Conservation (phyloP, 2,888 invertebrate genomes). For the Brenthis daphne region DNA sequence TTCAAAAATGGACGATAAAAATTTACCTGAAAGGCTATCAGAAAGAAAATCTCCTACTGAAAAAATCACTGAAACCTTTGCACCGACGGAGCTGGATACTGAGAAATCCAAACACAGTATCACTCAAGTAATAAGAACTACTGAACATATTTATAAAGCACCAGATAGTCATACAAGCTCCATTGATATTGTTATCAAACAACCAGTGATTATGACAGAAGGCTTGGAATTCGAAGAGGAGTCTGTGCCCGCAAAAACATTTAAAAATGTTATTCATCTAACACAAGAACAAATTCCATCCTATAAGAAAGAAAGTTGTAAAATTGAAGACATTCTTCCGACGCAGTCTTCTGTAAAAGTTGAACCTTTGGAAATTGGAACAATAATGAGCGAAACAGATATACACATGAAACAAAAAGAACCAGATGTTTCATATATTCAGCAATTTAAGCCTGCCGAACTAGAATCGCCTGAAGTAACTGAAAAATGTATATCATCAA, state of each 20-base stretch:
- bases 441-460: conserved; percentile 56
- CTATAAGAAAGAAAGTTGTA: not conserved
- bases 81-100: not conserved
- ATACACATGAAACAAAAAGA: conserved; percentile 45
- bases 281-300: not conserved
- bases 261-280: not conserved
- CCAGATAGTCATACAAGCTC: too few relatives aligned
- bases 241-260: not conserved
- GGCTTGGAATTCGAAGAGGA: not conserved
- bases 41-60: not conserved
- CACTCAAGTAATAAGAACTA: not conserved
- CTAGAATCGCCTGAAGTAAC: conserved; percentile 27
- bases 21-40: not conserved
- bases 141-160: too few relatives aligned
- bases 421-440: conserved; percentile 55
- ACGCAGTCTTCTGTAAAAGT: conserved; percentile 40
- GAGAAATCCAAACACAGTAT: not conserved
- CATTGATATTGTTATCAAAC: too few relatives aligned
- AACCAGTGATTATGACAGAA: not conserved
- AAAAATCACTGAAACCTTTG: not conserved
- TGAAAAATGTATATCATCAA: conserved; percentile 35
- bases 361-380: conserved; percentile 52
- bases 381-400: conserved; percentile 53
- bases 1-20: not conserved
- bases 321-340: conserved; percentile 1